Conservation (phyloP, 2,797 vertebrate species). For the Tympanoctomys barrerae region DNA sequence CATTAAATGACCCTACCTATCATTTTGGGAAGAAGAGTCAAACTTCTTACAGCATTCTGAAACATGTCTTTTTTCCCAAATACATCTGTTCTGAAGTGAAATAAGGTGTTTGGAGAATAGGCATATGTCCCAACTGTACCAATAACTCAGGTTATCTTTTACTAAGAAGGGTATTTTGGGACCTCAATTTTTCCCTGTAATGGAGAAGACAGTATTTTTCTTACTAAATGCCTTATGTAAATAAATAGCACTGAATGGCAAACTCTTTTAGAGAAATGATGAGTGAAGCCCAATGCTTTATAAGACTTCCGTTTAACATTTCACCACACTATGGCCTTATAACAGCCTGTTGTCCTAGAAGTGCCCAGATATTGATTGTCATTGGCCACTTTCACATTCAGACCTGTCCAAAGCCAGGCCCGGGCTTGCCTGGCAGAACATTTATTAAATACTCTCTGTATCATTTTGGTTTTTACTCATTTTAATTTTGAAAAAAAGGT, state of each 20-base stretch:
- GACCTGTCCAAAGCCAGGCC: neutral
- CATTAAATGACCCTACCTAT: too few relatives aligned
- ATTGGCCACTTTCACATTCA: neutral
- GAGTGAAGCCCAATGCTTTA: neutral
- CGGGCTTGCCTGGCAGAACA: neutral
- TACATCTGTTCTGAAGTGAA: neutral
- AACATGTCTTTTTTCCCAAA: neutral
- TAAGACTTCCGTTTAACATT: neutral
- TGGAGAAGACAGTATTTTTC: neutral
- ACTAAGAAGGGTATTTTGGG: neutral
- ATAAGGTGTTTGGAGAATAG: neutral
- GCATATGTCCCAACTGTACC: neutral
- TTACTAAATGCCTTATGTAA: constrained; percentile 33
- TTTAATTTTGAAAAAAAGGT: too few relatives aligned
- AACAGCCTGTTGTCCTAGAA: neutral
- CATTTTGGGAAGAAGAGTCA: neutral
- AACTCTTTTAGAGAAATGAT: constrained; percentile 35
- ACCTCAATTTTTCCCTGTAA: neutral
- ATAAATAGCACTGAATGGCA: constrained; percentile 12
- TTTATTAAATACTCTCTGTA: neutral
- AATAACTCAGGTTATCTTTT: neutral
- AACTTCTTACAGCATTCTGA: neutral
- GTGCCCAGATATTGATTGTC: neutral
- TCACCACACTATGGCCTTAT: neutral
- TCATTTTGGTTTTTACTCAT: neutral